Evolutionary conservation across 2,113 vertebrate species (phyloP).

Genomic region (Gymnarchus niloticus): DNA sequence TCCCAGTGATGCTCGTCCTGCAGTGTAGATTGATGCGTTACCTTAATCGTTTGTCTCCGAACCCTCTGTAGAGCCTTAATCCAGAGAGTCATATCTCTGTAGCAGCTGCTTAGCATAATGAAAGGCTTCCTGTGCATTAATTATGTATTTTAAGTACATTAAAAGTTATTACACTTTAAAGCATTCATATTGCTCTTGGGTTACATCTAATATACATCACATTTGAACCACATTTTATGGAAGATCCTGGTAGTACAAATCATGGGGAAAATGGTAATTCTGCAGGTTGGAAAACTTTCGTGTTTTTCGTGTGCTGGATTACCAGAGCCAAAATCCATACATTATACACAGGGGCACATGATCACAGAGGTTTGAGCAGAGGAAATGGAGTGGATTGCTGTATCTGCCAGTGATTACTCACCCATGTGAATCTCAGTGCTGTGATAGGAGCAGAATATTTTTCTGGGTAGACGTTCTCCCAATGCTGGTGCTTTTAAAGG

Average conservation of each 20-base stretch:
- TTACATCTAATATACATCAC: neutral
- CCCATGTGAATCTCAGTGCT: neutral
- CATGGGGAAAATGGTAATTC: neutral
- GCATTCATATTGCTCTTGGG: neutral
- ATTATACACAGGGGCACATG: neutral
- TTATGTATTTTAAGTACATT: neutral
- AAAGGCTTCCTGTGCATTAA: neutral
- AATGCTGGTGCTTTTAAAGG: neutral
- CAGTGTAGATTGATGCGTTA: neutral
- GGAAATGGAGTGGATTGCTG: neutral
- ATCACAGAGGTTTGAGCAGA: neutral
- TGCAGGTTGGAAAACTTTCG: neutral
- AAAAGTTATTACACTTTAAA: neutral
- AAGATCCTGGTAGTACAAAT: neutral
- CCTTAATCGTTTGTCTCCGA: neutral
- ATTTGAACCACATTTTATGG: no score
- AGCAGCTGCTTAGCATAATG: neutral
- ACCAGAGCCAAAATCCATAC: neutral
- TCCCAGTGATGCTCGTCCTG: neutral
- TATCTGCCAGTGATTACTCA: neutral
- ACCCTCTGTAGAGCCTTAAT: neutral
- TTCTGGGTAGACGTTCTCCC: neutral
- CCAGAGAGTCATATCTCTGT: neutral
- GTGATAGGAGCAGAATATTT: neutral
- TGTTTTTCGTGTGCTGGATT: neutral